Evolutionary conservation across 2,797 vertebrate genomes (phyloP).

Genomic region (Coracias cyanogaster): DNA sequence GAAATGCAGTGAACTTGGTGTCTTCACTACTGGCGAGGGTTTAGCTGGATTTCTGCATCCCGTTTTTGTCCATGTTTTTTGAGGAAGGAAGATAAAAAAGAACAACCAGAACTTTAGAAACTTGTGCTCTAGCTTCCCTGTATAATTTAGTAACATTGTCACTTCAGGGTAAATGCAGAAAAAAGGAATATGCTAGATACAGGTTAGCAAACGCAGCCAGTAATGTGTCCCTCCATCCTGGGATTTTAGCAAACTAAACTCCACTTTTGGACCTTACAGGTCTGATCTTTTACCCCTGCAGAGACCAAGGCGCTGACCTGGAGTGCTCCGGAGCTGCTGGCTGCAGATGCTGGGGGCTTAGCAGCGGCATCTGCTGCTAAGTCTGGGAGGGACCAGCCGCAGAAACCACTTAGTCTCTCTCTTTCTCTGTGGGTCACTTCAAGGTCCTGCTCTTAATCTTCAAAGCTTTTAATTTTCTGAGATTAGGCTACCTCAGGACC

Average conservation of each 20-base stretch:
- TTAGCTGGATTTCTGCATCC: not conserved
- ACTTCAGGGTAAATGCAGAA: not conserved
- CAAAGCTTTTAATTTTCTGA: conserved; percentile 65
- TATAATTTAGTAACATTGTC: accelerated
- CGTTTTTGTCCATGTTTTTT: not conserved
- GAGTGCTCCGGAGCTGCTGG: not conserved
- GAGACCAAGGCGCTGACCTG: not conserved
- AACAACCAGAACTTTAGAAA: not conserved
- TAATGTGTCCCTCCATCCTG: not conserved
- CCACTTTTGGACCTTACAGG: accelerated
- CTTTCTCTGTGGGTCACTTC: conserved; percentile 55
- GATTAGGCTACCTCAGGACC: conserved; percentile 29
- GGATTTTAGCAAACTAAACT: not conserved
- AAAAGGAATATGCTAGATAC: accelerated
- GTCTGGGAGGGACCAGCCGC: not conserved
- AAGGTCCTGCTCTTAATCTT: conserved; percentile 67
- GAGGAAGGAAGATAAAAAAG: not conserved
- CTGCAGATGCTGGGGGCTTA: not conserved
- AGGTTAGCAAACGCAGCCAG: not conserved
- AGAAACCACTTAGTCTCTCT: conserved; percentile 10
- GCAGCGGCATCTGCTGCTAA: not conserved
- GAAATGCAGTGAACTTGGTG: not conserved
- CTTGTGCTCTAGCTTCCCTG: not conserved
- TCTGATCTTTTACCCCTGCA: not conserved
- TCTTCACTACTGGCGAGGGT: not conserved